phyloP scores from a whole-genome alignment of 2,113 vertebrate species.

The Struthidea cinerea region DNA sequence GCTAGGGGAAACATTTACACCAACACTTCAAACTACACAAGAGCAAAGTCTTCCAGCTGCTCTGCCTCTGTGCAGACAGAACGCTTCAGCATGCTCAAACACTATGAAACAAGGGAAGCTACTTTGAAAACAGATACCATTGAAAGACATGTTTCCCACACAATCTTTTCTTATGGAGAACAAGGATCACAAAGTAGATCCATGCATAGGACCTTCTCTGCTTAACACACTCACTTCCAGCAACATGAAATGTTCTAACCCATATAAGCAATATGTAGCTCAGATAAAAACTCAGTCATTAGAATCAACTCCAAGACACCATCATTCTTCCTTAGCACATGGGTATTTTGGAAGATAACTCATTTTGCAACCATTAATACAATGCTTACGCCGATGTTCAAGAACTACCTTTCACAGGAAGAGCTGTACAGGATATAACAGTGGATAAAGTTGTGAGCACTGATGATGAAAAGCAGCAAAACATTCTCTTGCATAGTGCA shows the following conservation, averaged over 20 bases:
- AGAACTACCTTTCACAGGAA: neutral
- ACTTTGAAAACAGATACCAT: neutral
- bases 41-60: neutral
- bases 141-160: neutral
- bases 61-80: neutral
- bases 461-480: neutral
- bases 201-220: neutral
- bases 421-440: neutral
- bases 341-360: neutral
- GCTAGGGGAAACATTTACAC: neutral
- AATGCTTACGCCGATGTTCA: neutral
- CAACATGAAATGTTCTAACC: neutral
- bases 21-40: neutral
- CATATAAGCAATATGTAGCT: neutral
- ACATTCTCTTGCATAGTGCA: neutral
- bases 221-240: neutral
- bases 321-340: neutral
- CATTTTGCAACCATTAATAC: neutral
- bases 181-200: neutral
- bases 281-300: neutral
- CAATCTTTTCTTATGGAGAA: no score
- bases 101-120: neutral
- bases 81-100: neutral
- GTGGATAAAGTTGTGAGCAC: neutral
- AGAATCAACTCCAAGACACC: neutral